A percentile compares a stretch with the other conserved stretches of the same genome.
Evolutionary conservation across 2,113 vertebrate genomes (phyloP).

Genomic region (Prionailurus bengalensis): DNA sequence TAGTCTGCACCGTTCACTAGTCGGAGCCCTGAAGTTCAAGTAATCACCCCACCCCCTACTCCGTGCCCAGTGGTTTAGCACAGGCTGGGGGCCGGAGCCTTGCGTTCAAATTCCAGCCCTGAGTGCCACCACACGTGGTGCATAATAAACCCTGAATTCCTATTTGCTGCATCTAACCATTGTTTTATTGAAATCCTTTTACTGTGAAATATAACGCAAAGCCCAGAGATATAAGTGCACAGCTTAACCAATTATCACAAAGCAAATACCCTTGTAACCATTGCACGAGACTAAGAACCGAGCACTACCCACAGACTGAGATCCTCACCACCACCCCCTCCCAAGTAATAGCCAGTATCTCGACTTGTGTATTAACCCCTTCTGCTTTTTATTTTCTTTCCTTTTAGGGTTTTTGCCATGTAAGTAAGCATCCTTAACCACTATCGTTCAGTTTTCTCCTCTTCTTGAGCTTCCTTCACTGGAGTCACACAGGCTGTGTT

Average conservation of each 20-base stretch:
- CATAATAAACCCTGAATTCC: not conserved
- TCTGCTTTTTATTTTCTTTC: not conserved
- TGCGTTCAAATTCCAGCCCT: not conserved
- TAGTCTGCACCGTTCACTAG: not conserved
- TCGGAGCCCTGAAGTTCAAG: not conserved
- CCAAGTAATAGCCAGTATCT: not conserved
- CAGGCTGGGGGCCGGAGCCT: not conserved
- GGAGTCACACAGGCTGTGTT: not conserved
- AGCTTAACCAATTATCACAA: not conserved
- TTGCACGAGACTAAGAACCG: not conserved
- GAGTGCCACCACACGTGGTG: fast-evolving
- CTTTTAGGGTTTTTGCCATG: not conserved
- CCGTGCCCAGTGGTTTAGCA: not conserved
- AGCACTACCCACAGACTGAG: not conserved
- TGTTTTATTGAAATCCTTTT: not conserved
- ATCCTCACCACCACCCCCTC: not conserved
- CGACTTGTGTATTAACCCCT: not conserved
- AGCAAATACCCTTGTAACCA: not conserved
- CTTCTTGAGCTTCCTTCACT: not conserved
- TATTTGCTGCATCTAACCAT: not conserved
- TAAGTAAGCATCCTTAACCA: not conserved
- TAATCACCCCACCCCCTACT: not conserved
- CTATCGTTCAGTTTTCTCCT: not conserved
- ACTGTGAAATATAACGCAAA: not conserved
- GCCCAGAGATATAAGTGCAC: fast-evolving